Percentiles rank a stretch among this genome's conserved stretches.
Evolutionary conservation across 2,113 vertebrate genomes (phyloP).

Genomic region (Microcebus tavaratra): DNA sequence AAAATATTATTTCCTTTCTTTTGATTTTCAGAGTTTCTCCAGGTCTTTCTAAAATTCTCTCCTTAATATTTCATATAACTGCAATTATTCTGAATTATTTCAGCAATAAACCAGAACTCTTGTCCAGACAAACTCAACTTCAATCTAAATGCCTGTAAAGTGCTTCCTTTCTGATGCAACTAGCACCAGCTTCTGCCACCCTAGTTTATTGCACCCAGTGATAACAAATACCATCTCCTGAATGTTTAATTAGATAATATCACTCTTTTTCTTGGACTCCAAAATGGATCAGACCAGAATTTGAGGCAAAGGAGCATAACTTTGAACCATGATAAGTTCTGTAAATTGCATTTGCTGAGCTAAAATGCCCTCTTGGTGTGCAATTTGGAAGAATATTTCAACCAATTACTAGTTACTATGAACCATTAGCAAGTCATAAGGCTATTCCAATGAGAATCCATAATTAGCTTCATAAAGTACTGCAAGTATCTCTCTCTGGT

Average conservation of each 20-base stretch:
- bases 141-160: not conserved
- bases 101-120: not conserved
- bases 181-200: not conserved
- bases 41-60: not conserved
- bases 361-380: not conserved
- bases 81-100: not conserved
- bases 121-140: not conserved
- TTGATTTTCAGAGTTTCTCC: not conserved
- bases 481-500: not conserved
- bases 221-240: not conserved
- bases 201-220: not conserved
- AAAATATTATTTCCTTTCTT: not conserved
- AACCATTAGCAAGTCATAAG: not conserved
- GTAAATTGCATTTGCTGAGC: not conserved
- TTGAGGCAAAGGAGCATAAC: not conserved
- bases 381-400: slow-evolving; percentile 9
- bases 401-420: slow-evolving; percentile 35
- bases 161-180: not conserved
- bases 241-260: slow-evolving; percentile 46
- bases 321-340: not conserved
- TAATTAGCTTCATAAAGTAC: not conserved
- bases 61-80: not conserved
- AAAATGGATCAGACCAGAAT: slow-evolving; percentile 11
- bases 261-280: slow-evolving; percentile 10
- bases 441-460: not conserved